phyloP scores from a whole-genome alignment of 2,113 vertebrate genomes.

The Epinephelus fuscoguttatus region DNA sequence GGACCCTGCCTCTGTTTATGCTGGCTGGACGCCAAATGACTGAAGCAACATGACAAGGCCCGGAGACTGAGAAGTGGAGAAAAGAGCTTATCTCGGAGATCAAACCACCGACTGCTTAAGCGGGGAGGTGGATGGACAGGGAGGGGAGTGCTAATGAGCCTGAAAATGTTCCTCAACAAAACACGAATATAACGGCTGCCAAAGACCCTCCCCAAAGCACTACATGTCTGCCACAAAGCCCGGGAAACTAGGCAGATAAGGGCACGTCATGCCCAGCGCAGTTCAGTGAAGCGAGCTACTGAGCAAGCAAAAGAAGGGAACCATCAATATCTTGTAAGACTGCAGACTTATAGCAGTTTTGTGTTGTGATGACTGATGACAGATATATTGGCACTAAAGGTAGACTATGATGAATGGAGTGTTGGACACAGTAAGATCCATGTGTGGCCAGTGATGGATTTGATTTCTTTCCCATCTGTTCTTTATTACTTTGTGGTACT shows the following conservation, averaged over 20 bases:
- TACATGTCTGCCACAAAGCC: constrained; percentile 41
- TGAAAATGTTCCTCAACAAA: constrained; percentile 69
- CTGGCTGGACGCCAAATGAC: constrained; percentile 69
- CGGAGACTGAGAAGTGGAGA: constrained; percentile 56
- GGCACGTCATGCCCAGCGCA: not conserved
- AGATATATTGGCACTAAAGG: constrained; percentile 23
- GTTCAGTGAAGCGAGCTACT: constrained; percentile 32
- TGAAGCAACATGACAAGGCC: constrained; percentile 73
- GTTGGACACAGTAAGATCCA: constrained; percentile 12
- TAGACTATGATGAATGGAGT: constrained; percentile 39
- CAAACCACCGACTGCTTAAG: constrained; percentile 58
- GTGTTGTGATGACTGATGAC: not conserved
- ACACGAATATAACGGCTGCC: constrained; percentile 45
- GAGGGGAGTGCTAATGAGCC: constrained; percentile 74
- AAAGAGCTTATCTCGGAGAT: constrained; percentile 70
- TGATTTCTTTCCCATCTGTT: not conserved
- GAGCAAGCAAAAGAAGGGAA: constrained; percentile 31
- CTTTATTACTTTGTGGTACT: not conserved
- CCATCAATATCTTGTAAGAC: constrained; percentile 41
- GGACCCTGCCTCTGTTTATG: constrained; percentile 65
- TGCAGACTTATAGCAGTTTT: constrained; percentile 11
- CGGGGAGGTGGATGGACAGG: constrained; percentile 33
- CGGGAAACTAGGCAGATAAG: constrained; percentile 42
- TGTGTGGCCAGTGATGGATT: constrained; percentile 41
- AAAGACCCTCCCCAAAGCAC: constrained; percentile 50